These are phyloP conservation scores for Pholis gunnellus DNA, from an alignment of 2,113 vertebrate species.

Conservation along the genomic window DNA sequence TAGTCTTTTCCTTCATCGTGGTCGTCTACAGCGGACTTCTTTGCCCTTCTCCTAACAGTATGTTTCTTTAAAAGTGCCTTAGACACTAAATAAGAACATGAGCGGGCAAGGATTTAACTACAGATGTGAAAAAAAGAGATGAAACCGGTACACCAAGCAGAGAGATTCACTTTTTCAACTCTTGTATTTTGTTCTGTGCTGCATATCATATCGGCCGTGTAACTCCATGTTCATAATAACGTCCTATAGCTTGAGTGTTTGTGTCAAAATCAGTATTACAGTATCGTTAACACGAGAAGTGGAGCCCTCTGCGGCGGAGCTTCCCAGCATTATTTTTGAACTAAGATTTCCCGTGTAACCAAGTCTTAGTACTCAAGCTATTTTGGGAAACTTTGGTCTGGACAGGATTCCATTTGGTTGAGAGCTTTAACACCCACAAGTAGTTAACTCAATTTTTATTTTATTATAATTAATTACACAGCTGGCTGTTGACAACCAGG, in stretches of 20 bases:
- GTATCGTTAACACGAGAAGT: slow-evolving; percentile 80
- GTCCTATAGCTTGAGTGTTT: slow-evolving; percentile 56
- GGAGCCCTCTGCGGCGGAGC: slow-evolving; percentile 64
- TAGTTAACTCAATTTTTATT: slow-evolving; percentile 68
- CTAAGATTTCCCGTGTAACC: not conserved
- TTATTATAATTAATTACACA: slow-evolving; percentile 78
- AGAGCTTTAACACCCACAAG: slow-evolving; percentile 93
- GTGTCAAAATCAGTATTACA: slow-evolving; percentile 86
- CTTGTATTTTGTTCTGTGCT: slow-evolving; percentile 84
- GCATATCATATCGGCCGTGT: slow-evolving; percentile 82
- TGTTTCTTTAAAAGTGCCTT: slow-evolving; percentile 96
- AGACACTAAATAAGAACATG: slow-evolving; percentile 94
- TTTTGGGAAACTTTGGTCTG: slow-evolving; percentile 68
- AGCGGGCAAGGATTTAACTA: slow-evolving; percentile 25
- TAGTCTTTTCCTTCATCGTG: not conserved
- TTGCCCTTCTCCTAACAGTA: slow-evolving; percentile 70
- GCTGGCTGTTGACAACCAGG: slow-evolving; percentile 93
- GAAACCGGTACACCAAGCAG: slow-evolving; percentile 34
- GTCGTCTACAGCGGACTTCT: slow-evolving; percentile 9
- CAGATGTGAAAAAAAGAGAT: slow-evolving; percentile 23
- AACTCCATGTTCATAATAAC: slow-evolving; percentile 85
- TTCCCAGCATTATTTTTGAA: slow-evolving; percentile 3
- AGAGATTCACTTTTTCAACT: slow-evolving; percentile 58
- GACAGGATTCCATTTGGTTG: slow-evolving; percentile 86
- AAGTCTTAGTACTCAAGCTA: slow-evolving; percentile 5